Evolutionary conservation across 2,113 vertebrate genomes (phyloP), one percentile per base, ranked within the genome.

Genomic region (Aleadryas rufinucha): DNA sequence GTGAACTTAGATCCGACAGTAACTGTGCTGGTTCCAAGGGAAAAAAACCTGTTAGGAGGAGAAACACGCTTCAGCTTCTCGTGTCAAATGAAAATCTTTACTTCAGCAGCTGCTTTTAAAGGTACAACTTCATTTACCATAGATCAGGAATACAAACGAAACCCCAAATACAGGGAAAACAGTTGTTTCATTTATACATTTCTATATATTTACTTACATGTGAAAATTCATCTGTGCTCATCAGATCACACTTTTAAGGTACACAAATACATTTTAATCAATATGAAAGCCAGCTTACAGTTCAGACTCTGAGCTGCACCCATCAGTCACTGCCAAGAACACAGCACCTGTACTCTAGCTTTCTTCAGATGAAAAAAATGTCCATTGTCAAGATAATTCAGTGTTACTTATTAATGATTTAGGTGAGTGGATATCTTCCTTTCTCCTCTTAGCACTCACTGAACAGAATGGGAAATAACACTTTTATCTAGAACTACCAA

Each of bases 51-150:
- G 56, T 42, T 54, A 88, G 65, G n/a, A 85, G 26, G 33, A 93
- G 84, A 93, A 95, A 81, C 35, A 50, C 4, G 30, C 66, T 83
- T 89, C 66, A 69, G 66, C 52, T 92, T 89, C 68, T 63, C 2
- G 5, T 54, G n/a, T 65, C 92, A 82, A 84, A 89, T 10, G 41
- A 89, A 91, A 91, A 79, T 30, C 47, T 84, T 86, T 54, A 66
- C 31, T 83, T 91, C 16, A 83, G 44, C 71, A 86, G 56, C 63
- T 95, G 92, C 53, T 90, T 94, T 94, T 93, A 96, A 84, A 95
- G 52, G 71, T 59, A 84, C 42, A 50, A 37, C 22, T 68, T 87
- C 53, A 81, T 86, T 90, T 80, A 50, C 68, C 39, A 42, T 2
- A 39, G 49, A 87, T 30, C 27, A 72, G 45, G 23, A 70, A 65